Percentiles rank a stretch among this genome's conserved stretches.
phyloP scores from a whole-genome alignment of 2,797 vertebrate genomes.

The Lithobates pipiens region DNA sequence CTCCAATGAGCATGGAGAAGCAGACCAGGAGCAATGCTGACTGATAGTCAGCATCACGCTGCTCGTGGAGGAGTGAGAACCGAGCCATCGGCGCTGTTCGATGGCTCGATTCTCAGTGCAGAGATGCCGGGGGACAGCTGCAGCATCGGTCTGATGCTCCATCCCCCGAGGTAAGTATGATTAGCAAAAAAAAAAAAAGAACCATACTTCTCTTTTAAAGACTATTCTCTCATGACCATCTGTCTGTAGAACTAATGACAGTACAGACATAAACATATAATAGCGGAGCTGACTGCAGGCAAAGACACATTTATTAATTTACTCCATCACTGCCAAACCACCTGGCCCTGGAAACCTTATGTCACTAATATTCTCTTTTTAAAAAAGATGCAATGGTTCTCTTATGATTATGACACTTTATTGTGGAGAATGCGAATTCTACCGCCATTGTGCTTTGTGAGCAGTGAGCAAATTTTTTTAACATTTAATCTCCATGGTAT shows the following conservation, averaged over 20 bases:
- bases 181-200: no score
- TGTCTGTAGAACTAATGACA: slow-evolving; percentile 48
- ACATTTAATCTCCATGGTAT: neutral
- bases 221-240: slow-evolving; percentile 46
- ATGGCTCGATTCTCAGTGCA: no score
- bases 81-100: no score
- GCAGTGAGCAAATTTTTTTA: neutral
- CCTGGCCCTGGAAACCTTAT: slow-evolving; percentile 57
- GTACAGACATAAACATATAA: slow-evolving; percentile 48
- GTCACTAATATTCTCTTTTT: slow-evolving; percentile 25
- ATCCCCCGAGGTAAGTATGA: no score
- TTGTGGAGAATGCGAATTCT: slow-evolving; percentile 15
- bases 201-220: neutral
- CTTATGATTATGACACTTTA: slow-evolving; percentile 26
- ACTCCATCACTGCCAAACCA: slow-evolving; percentile 56
- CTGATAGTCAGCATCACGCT: no score
- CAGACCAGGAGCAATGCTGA: no score
- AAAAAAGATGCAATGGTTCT: slow-evolving; percentile 26
- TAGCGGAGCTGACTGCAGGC: slow-evolving; percentile 43
- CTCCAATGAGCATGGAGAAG: no score
- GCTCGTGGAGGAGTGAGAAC: no score
- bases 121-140: no score
- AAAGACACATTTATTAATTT: slow-evolving; percentile 60
- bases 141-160: no score
- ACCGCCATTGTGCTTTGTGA: neutral